Base-by-base conservation (phyloP, 2,797 vertebrate species). In the Propithecus perrieri region DNA sequence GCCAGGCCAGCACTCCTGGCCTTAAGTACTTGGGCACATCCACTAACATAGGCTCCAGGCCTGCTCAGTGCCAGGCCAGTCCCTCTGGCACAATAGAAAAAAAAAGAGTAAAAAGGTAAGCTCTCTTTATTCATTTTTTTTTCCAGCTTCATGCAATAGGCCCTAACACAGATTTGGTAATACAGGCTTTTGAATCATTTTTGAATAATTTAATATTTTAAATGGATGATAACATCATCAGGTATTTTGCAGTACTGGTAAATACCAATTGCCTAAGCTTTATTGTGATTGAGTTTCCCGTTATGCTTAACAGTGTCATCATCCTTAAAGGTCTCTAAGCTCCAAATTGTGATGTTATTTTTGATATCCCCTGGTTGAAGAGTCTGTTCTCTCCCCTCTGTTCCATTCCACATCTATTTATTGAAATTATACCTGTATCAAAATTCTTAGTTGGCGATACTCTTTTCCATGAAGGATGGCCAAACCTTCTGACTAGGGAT, bases 191-290 rank as follows among this genome's bases (percentile, higher is more conserved):
- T 79, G 30, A 20, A 46, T 71, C 57, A n/a, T 57, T 95, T 87
- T 93, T 85, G 8, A 74, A 38, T 72, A 92, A 71, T 41, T 69
- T 78, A 85, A 50, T 67, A 81, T 84, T 95, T 84, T 59, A 93
- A 91, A 69, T 91, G 20, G 8, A 59, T 63, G 46, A 59, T 26
- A 95, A 85, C 72, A 72, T 96, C 41, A 91, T 76, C 41, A 88
- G 46, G 17, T 75, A 80, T 69, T 91, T 28, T 48, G 20, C 26
- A 67, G 30, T 93, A 22, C 57, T 57, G 5, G 15, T 35, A 85
- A 95, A 67, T 81, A 65, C 2, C 28, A 50, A 22, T 11, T 4
- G 18, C 50, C 8, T 20, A 93, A 78, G 6, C 20, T 41, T 89
- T 90, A 57, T 84, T 5, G 6, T 46, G 20, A 7, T 55, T 84